Conservation (phyloP, 2,113 vertebrate species). For the Corythoichthys intestinalis region DNA sequence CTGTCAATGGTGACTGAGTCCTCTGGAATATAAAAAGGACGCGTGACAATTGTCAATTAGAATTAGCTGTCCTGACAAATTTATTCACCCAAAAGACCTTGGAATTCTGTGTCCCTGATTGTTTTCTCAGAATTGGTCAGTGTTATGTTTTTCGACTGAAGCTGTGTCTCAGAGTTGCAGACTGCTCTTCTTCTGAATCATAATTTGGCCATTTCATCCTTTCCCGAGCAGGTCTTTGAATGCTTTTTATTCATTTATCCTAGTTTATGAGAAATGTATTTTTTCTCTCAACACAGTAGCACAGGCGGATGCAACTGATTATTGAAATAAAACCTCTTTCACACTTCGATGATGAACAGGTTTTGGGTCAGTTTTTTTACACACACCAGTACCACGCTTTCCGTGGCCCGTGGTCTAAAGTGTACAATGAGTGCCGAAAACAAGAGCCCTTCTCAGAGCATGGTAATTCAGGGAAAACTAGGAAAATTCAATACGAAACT, state of each 20-base stretch:
- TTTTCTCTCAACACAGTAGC: not conserved
- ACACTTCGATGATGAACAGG: not conserved
- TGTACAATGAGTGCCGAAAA: slow-evolving; percentile 59
- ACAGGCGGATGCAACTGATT: not conserved
- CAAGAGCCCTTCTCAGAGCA: slow-evolving; percentile 36
- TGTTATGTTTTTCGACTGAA: slow-evolving; percentile 28
- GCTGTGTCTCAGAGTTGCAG: slow-evolving; percentile 2
- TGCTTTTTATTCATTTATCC: not conserved
- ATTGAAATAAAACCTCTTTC: not conserved
- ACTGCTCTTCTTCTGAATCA: not conserved
- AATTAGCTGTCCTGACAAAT: slow-evolving; percentile 73
- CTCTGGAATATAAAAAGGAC: slow-evolving; percentile 79
- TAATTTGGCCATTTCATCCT: not conserved
- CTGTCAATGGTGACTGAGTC: slow-evolving; percentile 80
- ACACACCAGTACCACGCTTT: not conserved
- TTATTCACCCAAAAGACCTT: slow-evolving; percentile 55
- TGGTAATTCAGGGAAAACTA: slow-evolving; percentile 42
- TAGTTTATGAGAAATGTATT: not conserved
- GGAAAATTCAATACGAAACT: slow-evolving; percentile 34
- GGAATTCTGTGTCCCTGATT: slow-evolving; percentile 60
- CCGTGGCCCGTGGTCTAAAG: slow-evolving; percentile 25
- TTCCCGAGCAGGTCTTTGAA: not conserved
- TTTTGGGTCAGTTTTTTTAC: not conserved
- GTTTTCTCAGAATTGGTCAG: slow-evolving; percentile 34
- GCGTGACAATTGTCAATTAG: slow-evolving; percentile 86